Conservation (phyloP, 2,797 vertebrate genomes). For the Neosilurus mollespiculum region DNA sequence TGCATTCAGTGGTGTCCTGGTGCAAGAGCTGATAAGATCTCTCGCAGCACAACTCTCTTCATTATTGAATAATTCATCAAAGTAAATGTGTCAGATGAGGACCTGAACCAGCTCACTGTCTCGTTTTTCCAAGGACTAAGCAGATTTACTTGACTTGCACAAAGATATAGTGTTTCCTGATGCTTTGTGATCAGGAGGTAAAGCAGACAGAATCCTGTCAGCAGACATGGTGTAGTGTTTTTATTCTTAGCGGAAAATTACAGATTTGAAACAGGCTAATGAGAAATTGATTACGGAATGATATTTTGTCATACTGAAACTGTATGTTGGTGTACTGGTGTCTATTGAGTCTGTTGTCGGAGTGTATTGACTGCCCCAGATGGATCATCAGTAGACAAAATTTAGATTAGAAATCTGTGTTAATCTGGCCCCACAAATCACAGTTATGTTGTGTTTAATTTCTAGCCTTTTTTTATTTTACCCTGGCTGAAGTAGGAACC, state of each 20-base stretch:
- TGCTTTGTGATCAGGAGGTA: constrained; percentile 23
- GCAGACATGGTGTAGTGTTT: background rate
- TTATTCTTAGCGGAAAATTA: background rate
- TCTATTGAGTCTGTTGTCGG: background rate
- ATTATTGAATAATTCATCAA: constrained; percentile 65
- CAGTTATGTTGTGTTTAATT: constrained; percentile 40
- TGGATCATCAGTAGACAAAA: constrained; percentile 35
- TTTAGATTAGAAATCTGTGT: constrained; percentile 40
- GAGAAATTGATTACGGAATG: background rate
- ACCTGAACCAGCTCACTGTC: constrained; percentile 44
- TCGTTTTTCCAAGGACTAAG: constrained; percentile 53
- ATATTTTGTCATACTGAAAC: background rate
- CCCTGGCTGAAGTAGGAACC: constrained; percentile 8
- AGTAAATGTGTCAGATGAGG: constrained; percentile 57
- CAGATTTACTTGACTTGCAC: constrained; percentile 50
- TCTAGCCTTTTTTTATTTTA: constrained; percentile 4
- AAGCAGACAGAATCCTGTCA: constrained; percentile 6
- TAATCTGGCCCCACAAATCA: constrained; percentile 36
- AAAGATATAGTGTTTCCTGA: constrained; percentile 45
- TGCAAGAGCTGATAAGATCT: constrained; percentile 48
- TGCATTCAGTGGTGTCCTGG: constrained; percentile 40
- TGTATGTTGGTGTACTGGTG: constrained; percentile 13
- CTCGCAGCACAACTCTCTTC: constrained; percentile 49
- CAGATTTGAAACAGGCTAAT: background rate
- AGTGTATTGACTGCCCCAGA: constrained; percentile 3